phyloP scores from a whole-genome alignment of 2,888 invertebrate species.

The Cheilosia grossa region DNA sequence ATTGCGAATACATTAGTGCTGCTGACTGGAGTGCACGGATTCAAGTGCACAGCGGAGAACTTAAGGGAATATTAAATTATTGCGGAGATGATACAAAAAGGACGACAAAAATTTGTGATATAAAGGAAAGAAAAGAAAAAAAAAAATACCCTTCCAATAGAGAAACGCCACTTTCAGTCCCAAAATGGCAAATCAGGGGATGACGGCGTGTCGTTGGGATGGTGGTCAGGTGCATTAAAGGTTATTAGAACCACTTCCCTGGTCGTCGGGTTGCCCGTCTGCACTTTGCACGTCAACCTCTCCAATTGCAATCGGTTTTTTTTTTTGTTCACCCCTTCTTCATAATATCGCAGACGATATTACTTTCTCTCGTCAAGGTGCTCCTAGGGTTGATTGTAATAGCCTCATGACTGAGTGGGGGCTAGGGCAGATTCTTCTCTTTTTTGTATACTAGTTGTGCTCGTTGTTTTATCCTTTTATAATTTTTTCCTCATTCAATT shows the following conservation, averaged over 20 bases:
- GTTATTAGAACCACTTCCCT: conserved; percentile 55
- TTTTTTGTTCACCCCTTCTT: not conserved
- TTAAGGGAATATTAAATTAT: conserved; percentile 72
- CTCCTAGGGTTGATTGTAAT: conserved; percentile 54
- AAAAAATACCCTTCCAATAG: conserved; percentile 35
- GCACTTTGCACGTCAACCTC: conserved; percentile 40
- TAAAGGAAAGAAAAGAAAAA: not conserved
- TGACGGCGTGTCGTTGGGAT: conserved; percentile 35
- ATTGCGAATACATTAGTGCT: conserved; percentile 72
- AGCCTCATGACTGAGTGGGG: conserved; percentile 34
- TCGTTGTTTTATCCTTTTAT: conserved; percentile 44
- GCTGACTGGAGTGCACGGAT: conserved; percentile 46
- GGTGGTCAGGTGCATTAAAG: conserved; percentile 67
- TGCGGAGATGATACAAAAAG: conserved; percentile 41
- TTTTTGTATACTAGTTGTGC: too few relatives aligned
- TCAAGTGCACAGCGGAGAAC: conserved; percentile 56
- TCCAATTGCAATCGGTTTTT: conserved; percentile 43
- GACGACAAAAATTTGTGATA: conserved; percentile 5
- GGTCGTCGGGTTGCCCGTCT: conserved; percentile 7
- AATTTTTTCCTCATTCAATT: conserved; percentile 54
- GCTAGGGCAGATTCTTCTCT: conserved; percentile 10
- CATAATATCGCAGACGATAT: conserved; percentile 23
- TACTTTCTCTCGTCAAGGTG: conserved; percentile 46
- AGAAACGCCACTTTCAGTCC: conserved; percentile 66
- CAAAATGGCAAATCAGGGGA: conserved; percentile 65